Evolutionary conservation across 2,888 invertebrate genomes (phyloP), one percentile per base, ranked within the genome.

Genomic region (Rhorus exstirpatorius): DNA sequence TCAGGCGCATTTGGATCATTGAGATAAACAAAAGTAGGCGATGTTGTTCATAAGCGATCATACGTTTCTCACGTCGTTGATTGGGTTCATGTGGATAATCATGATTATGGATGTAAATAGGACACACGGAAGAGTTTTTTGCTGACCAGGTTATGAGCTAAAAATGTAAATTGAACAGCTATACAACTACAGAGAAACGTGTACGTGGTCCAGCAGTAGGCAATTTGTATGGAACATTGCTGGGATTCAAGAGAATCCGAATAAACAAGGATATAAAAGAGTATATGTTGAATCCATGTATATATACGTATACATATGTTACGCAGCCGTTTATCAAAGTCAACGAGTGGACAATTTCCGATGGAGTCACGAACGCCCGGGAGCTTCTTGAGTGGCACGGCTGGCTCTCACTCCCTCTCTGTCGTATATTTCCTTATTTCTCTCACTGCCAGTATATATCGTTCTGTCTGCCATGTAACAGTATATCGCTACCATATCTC

Each of bases 261-360:
- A 65, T 26, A 38, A 44, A 26, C 55, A 46, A 26, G 35, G 46
- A 58, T 17, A 46, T n/a, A 46, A 14, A 14, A 14, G 17, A 14
- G 17, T n/a, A 46, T n/a, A 46, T 46, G n/a, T 19, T 65, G n/a
- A n/a, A 6, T 49, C 10, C 17, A 35, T 46, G 46, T 19, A 46
- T 55, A 24, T 46, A 26, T 60, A 72, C 61, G 46, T 49, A 51
- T 61, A n/a, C n/a, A n/a, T n/a, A n/a, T n/a, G n/a, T n/a, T n/a
- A 31, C 51, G 38, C 68, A 82, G 82, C 79, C 86, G 84, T 87
- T 85, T 87, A 82, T 87, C 87, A 87, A 87, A 87, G 86, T 87
- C 86, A 83, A 81, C 85, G 83, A 71, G 68, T 81, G 84, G 85
- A 87, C 86, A 83, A 85, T 84, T 84, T 76, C 79, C 83, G 84